Conservation (phyloP, 2,888 invertebrate species). For the Stenchaetothrips biformis region DNA sequence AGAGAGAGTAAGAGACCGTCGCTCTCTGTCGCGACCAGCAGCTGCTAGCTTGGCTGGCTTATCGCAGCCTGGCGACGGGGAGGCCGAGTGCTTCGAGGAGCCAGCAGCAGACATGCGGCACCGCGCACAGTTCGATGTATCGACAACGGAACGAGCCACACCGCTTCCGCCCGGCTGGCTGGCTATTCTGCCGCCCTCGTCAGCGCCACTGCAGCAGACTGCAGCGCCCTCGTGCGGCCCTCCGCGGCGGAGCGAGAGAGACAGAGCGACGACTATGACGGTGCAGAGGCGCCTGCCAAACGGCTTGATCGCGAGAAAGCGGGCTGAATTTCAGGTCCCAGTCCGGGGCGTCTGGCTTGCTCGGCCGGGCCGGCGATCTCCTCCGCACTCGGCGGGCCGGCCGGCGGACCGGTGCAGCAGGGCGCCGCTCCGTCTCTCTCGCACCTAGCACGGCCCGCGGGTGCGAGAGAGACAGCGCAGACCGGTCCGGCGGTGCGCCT, state of each 20-base stretch:
- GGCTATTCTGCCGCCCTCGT: background rate
- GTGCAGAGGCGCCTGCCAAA: background rate
- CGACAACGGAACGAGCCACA: background rate
- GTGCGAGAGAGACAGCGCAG: no score
- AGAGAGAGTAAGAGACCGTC: no score
- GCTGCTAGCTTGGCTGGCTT: no score
- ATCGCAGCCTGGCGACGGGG: no score
- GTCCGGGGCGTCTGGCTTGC: background rate
- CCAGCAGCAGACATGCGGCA: background rate
- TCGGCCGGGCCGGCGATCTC: no score
- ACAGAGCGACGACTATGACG: background rate
- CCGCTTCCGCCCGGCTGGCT: background rate
- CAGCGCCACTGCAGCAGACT: background rate
- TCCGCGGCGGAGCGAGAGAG: background rate
- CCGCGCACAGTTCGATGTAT: background rate
- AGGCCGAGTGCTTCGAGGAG: background rate
- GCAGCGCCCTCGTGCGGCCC: background rate
- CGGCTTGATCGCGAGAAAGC: background rate
- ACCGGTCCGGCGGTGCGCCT: no score
- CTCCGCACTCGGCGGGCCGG: background rate
- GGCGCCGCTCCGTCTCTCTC: no score
- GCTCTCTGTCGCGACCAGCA: no score
- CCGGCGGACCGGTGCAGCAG: conserved; percentile 28
- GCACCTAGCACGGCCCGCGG: no score
- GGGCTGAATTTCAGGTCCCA: background rate